phyloP scores from a whole-genome alignment of 53 echinoderm and acorn worm genomes.

The Astropecten irregularis region DNA sequence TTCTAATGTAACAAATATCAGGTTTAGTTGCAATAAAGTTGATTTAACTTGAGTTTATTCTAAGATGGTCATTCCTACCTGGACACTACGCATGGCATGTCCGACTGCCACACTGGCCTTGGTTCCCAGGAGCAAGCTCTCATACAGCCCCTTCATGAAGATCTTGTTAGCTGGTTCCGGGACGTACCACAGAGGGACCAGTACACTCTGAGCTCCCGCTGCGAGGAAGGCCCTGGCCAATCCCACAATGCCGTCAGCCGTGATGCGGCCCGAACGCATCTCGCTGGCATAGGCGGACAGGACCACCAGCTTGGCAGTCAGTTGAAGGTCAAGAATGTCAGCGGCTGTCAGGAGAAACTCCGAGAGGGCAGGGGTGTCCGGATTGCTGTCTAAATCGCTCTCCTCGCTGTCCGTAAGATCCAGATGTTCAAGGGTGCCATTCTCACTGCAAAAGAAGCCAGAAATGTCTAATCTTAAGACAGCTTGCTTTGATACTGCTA shows the following conservation, averaged over 20 bases:
- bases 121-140: slow-evolving; percentile 75
- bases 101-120: slow-evolving; percentile 85
- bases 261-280: slow-evolving; percentile 79
- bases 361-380: slow-evolving; percentile 83
- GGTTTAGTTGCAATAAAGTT: no score
- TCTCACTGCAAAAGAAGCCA: slow-evolving; percentile 63
- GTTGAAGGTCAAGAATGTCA: slow-evolving; percentile 86
- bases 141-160: slow-evolving; percentile 90
- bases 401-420: slow-evolving; percentile 89
- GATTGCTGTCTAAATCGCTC: slow-evolving; percentile 65
- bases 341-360: slow-evolving; percentile 97
- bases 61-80: no score
- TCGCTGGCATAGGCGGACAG: slow-evolving; percentile 88
- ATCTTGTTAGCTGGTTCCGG: slow-evolving; percentile 81
- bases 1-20: no score
- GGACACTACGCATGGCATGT: slow-evolving; percentile 89
- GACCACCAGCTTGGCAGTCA: slow-evolving; percentile 96
- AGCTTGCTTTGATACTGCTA: no score
- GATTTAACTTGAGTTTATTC: no score
- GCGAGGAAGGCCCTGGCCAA: slow-evolving; percentile 94
- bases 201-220: slow-evolving; percentile 94
- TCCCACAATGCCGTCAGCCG: slow-evolving; percentile 84
- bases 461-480: no score
- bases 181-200: slow-evolving; percentile 95
- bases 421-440: slow-evolving; percentile 73